A percentile compares a stretch with the other conserved stretches of the same genome.
Conservation (phyloP, 2,888 invertebrate species). For the Cataglyphis cursor region DNA sequence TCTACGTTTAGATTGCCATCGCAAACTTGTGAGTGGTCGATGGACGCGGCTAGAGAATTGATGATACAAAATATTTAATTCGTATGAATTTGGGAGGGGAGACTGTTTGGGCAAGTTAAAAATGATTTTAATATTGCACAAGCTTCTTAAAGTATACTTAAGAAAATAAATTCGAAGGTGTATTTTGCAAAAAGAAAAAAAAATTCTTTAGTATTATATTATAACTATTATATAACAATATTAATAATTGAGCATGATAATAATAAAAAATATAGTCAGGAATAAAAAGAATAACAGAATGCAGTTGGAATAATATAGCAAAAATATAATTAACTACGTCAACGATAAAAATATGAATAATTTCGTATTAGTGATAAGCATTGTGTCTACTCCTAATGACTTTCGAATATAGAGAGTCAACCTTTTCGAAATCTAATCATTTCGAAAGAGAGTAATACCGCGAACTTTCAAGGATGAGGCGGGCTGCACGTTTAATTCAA, state of each 20-base stretch:
- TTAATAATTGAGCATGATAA: not conserved
- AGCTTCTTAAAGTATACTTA: not conserved
- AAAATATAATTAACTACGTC: not conserved
- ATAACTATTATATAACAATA: not conserved
- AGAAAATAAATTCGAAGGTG: not conserved
- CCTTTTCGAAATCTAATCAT: slow-evolving; percentile 59
- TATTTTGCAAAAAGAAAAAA: not conserved
- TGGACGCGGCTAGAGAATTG: not conserved
- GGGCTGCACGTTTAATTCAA: slow-evolving; percentile 69
- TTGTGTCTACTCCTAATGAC: not conserved
- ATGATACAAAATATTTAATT: not conserved
- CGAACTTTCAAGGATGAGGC: slow-evolving; percentile 30
- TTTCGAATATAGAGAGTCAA: slow-evolving; percentile 12
- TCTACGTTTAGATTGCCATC: slow-evolving; percentile 26
- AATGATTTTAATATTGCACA: not conserved
- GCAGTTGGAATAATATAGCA: not conserved
- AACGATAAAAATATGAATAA: not conserved
- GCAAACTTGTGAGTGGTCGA: slow-evolving; percentile 24
- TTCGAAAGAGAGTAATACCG: slow-evolving; percentile 25
- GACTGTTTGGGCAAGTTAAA: not conserved
- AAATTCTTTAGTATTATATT: not conserved
- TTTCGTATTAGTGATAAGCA: slow-evolving; percentile 14
- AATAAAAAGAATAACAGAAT: not conserved
- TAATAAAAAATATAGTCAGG: not conserved
- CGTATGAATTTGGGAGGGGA: not conserved